Evolutionary conservation across 2,797 vertebrate genomes (phyloP), one percentile per base, ranked within the genome.

Genomic region (Myotis myotis): DNA sequence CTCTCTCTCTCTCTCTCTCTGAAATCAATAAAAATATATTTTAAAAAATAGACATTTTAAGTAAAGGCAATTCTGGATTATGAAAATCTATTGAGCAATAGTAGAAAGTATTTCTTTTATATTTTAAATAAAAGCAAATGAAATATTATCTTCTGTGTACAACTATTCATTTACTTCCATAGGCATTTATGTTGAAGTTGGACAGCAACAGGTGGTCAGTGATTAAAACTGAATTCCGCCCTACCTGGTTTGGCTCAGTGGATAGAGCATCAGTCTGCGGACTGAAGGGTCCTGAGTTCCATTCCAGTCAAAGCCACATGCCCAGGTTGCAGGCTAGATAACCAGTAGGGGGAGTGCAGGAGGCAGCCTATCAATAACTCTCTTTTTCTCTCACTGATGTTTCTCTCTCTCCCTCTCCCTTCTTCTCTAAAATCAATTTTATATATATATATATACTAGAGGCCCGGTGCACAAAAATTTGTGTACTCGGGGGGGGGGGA

Each of bases 11-110:
- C 10, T 25, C 23, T 25, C 53, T 22, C 8, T 55, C 53, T 55
- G 53, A 55, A 60, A 28, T 60, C 57, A 60, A 60, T 60, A 60
- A 28, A 60, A 60, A 60, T 60, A 60, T 60, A 47, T 23, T 28
- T 6, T 28, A 88, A 92, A 81, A 64, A 64, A 66, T 66, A 71
- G 47, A 22, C 64, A 82, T 72, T 95, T 94, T 93, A 93, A 83
- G 47, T 8, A 79, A 91, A 85, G 41, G 5, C 4, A 62, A 79
- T 74, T 93, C 30, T 76, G 71, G 85, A 89, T 72, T 68, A 79
- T 41, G 53, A 93, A 96, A 95, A 81, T 74, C 15, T 82, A 47
- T 30, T 76, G 38, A 82, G 93, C 90, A 66, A 19, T 6, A 10
- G 7, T 93, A 78, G 17, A 28, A 16, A 93, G 1, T 10, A 41